phyloP scores from a whole-genome alignment of 1,140 invertebrate genomes.

The Ostrea edulis region DNA sequence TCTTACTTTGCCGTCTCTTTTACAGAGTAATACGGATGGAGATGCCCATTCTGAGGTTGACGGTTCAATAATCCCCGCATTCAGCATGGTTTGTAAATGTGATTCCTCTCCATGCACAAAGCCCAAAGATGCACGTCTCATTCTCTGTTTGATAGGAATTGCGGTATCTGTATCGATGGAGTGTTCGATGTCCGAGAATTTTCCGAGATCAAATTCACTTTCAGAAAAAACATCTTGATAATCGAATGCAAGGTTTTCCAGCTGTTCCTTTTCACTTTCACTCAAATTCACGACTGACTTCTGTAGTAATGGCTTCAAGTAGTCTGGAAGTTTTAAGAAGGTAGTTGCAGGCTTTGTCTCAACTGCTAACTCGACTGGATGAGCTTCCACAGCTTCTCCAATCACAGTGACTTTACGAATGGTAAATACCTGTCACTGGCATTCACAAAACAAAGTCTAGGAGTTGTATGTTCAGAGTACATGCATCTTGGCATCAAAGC shows the following conservation, averaged over 20 bases:
- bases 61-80: conserved; percentile 43
- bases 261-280: not conserved
- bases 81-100: too few relatives aligned
- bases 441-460: not conserved
- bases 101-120: too few relatives aligned
- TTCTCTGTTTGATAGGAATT: conserved; percentile 33
- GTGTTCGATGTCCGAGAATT: conserved; percentile 45
- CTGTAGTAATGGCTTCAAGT: too few relatives aligned
- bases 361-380: too few relatives aligned
- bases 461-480: not conserved
- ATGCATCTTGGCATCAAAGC: not conserved
- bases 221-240: conserved; percentile 38
- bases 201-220: conserved; percentile 42
- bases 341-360: too few relatives aligned
- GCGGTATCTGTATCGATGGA: conserved; percentile 14
- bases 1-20: too few relatives aligned
- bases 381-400: too few relatives aligned
- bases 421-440: too few relatives aligned
- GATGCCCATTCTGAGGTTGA: conserved; percentile 48
- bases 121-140: too few relatives aligned
- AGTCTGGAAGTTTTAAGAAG: too few relatives aligned
- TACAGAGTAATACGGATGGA: conserved; percentile 50
- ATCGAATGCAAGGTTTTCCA: not conserved
- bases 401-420: too few relatives aligned
- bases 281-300: not conserved